Conservation (phyloP, 2,888 invertebrate species). For the Halocaridina rubra region DNA sequence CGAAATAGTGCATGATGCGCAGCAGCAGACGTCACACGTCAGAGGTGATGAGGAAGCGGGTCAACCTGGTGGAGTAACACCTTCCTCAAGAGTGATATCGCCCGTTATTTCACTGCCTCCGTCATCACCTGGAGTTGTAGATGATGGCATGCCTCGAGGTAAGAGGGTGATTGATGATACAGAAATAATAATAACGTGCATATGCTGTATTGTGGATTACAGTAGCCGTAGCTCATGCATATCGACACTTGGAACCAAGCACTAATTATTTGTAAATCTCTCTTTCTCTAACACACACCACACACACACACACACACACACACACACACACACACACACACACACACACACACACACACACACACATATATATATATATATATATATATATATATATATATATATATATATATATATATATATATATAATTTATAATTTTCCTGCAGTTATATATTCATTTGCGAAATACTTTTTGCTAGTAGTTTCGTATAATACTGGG, state of each 20-base stretch:
- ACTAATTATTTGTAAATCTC: too few relatives aligned
- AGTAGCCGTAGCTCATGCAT: too few relatives aligned
- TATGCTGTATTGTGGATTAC: neutral
- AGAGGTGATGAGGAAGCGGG: neutral
- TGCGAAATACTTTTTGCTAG: neutral
- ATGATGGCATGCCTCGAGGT: neutral
- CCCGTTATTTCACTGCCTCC: neutral
- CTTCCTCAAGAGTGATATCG: neutral
- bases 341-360: too few relatives aligned
- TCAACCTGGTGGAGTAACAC: neutral
- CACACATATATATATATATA: neutral
- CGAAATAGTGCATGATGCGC: too few relatives aligned
- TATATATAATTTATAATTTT: neutral
- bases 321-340: too few relatives aligned
- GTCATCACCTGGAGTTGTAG: neutral
- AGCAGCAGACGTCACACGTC: too few relatives aligned
- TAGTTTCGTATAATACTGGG: too few relatives aligned
- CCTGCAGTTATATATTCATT: neutral
- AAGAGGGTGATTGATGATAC: too few relatives aligned
- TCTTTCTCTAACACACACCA: too few relatives aligned
- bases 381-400: slow-evolving; percentile 6
- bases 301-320: too few relatives aligned
- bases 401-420: slow-evolving; percentile 25
- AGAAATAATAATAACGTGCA: neutral
- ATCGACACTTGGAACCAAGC: too few relatives aligned